Evolutionary conservation across 2,113 vertebrate species (phyloP).

Genomic region (Corythornis madagascariensis): DNA sequence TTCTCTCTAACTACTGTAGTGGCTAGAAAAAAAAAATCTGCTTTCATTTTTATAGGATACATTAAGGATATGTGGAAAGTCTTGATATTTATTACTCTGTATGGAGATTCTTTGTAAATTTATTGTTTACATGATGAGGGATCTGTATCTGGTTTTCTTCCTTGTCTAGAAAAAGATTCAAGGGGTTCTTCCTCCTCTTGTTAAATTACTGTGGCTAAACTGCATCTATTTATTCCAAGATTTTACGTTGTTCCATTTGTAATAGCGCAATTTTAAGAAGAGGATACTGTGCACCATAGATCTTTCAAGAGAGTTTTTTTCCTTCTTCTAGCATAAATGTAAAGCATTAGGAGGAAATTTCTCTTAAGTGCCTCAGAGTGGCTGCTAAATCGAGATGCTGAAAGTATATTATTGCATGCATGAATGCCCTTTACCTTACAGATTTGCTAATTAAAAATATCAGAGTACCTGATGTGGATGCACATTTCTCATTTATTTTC

Average conservation of each 20-base stretch:
- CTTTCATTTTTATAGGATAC: slow-evolving; percentile 36
- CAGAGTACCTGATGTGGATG: slow-evolving; percentile 23
- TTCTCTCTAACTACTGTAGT: slow-evolving; percentile 26
- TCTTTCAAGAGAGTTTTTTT: slow-evolving; percentile 18
- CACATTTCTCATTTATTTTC: slow-evolving; percentile 20
- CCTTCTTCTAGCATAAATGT: slow-evolving; percentile 43
- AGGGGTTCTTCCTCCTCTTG: neutral
- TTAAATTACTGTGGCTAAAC: slow-evolving; percentile 37
- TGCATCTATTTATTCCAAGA: slow-evolving; percentile 10
- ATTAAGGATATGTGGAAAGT: slow-evolving; percentile 37
- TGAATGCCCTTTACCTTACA: slow-evolving; percentile 60
- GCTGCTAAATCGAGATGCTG: slow-evolving; percentile 58
- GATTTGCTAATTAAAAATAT: slow-evolving; percentile 34
- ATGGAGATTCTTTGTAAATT: slow-evolving; percentile 48
- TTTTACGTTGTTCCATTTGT: neutral
- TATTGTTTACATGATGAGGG: slow-evolving; percentile 39
- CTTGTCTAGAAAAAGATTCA: slow-evolving; percentile 16
- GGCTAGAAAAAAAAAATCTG: neutral
- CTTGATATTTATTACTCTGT: slow-evolving; percentile 47
- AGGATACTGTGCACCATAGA: neutral
- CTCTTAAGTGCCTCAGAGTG: slow-evolving; percentile 57
- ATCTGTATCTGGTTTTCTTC: slow-evolving; percentile 35
- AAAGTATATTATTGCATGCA: slow-evolving; percentile 56
- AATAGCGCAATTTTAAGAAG: slow-evolving; percentile 1
- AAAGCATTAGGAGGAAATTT: slow-evolving; percentile 54